Evolutionary conservation across 2,797 vertebrate genomes (phyloP), one percentile per base, ranked within the genome.

Genomic region (Takifugu rubripes): DNA sequence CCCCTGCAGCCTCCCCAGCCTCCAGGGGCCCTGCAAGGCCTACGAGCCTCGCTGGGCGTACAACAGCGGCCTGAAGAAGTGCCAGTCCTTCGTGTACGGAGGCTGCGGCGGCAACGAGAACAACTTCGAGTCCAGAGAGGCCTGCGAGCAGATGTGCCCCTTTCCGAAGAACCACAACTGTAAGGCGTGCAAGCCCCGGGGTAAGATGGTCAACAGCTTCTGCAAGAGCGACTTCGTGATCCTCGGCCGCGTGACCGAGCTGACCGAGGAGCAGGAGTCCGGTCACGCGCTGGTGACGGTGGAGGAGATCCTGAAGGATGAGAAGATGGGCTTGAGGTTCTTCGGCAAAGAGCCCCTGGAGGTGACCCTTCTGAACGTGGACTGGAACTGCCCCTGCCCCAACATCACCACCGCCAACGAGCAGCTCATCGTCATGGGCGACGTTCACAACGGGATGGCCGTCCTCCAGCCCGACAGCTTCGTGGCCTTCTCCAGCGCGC

Each of bases 301-400:
- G 78, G 95, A 98, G 43, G 95, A 98, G 85, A 94, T 99, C 54
- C 79, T 99, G n/a, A 98, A 96, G 79, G 97, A 99, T 1, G 96
- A 99, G 70, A 98, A 98, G 87, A 99, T 99, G 97, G 97, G 97
- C 40, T 93, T 99, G 68, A 93, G 92, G 78, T 98, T 98, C 88
- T 90, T 99, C 57, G 95, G 95, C 49, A 94, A 89, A 66, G 95
- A 98, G 65, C 94, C 96, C 0, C 65, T 99, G 62, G 97, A 99
- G 84, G 93, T 99, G 77, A 98, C 96, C 0, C 91, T 99, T 27
- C 85, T 96, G 36, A 97, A 96, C 62, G 91, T 98, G 89, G 96
- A 99, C 90, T 97, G 96, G 95, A 92, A 90, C 82, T 99, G 97
- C 77, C 97, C 97, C 0, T 99, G 97, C 68, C 96, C 96, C 70